phyloP scores from a whole-genome alignment of 2,797 vertebrate genomes.

The Chelon labrosus region DNA sequence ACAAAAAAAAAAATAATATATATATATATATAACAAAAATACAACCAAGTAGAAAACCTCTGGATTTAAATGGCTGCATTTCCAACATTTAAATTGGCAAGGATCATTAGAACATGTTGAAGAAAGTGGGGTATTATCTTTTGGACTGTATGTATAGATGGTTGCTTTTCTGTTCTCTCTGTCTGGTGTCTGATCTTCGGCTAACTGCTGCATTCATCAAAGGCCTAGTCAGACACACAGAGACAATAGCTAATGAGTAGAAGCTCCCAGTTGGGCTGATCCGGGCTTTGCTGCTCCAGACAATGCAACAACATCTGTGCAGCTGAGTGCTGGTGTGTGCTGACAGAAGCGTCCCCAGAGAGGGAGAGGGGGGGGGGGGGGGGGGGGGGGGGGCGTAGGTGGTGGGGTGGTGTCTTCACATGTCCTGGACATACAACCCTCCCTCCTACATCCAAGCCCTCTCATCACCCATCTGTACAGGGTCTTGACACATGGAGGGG shows the following conservation, averaged over 20 bases:
- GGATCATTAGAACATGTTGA: conserved; percentile 40
- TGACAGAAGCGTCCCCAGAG: conserved; percentile 79
- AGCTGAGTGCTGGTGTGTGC: conserved; percentile 76
- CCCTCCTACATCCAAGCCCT: conserved; percentile 41
- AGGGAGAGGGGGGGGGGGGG: conserved; percentile 13
- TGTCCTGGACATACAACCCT: conserved; percentile 70
- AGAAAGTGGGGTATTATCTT: conserved; percentile 37
- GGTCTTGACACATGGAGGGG: conserved; percentile 56
- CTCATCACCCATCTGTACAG: conserved; percentile 67
- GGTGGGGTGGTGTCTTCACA: conserved; percentile 58
- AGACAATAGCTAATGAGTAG: conserved; percentile 86
- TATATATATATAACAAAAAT: background rate
- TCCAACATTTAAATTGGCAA: background rate
- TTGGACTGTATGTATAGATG: conserved; percentile 46
- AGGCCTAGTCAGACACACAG: conserved; percentile 74
- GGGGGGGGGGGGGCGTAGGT: conserved; percentile 17
- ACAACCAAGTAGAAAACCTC: conserved; percentile 4
- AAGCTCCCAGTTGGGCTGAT: conserved; percentile 82
- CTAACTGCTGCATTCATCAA: conserved; percentile 81
- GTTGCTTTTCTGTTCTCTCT: conserved; percentile 59
- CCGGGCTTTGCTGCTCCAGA: conserved; percentile 76
- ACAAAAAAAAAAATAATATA: conserved; percentile 6
- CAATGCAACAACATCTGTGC: conserved; percentile 88
- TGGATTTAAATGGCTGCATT: background rate
- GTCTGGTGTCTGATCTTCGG: conserved; percentile 66